Conservation (phyloP, 2,888 invertebrate species). For the Lasioglossum marginatum region DNA sequence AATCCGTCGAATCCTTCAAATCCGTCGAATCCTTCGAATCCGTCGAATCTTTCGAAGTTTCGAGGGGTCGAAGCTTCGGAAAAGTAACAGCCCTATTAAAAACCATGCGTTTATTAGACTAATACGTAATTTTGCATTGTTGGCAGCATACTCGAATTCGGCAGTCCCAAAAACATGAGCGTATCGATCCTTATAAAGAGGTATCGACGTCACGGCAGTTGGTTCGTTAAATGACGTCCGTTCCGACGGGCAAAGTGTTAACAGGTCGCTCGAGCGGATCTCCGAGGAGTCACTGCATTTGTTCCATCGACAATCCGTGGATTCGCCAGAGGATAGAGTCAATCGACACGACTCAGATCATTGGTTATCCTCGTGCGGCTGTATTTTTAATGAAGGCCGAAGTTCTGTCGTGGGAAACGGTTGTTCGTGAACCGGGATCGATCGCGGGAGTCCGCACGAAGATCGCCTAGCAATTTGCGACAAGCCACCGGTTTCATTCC, state of each 20-base stretch:
- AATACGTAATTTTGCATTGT: too few relatives aligned
- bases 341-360: not conserved
- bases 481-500: constrained; percentile 50
- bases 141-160: too few relatives aligned
- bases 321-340: constrained; percentile 3
- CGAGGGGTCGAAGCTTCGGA: too few relatives aligned
- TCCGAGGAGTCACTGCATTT: not conserved
- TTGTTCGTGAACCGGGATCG: constrained; percentile 37
- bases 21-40: too few relatives aligned
- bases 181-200: too few relatives aligned
- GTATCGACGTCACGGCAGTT: not conserved
- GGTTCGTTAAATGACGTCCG: not conserved
- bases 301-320: not conserved
- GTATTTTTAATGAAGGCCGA: not conserved
- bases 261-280: not conserved
- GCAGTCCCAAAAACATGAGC: too few relatives aligned
- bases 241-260: not conserved
- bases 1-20: too few relatives aligned
- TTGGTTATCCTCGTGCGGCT: not conserved
- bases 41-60: too few relatives aligned
- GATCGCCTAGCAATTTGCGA: constrained; percentile 30
- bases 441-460: constrained; percentile 20
- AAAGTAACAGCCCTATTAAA: too few relatives aligned
- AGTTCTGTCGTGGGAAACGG: constrained; percentile 5
- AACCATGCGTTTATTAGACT: too few relatives aligned